Conservation (phyloP, 2,797 vertebrate genomes). For the Syncerus caffer region DNA sequence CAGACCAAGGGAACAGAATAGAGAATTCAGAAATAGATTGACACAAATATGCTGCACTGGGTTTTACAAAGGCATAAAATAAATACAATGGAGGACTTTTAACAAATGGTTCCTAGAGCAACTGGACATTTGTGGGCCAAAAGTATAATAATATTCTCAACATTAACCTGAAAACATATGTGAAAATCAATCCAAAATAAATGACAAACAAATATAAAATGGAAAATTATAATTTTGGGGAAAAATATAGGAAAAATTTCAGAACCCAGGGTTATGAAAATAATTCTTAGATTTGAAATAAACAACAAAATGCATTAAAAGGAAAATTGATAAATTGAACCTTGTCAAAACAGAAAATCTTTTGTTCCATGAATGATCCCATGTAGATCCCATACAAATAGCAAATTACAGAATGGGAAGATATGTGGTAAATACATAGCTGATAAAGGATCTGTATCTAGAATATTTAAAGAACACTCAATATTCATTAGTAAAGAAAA, state of each 20-base stretch:
- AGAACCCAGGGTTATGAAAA: neutral
- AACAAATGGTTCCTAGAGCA: neutral
- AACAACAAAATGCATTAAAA: neutral
- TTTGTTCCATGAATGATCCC: neutral
- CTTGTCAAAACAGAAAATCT: neutral
- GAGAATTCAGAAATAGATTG: neutral
- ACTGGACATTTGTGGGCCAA: neutral
- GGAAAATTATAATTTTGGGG: neutral
- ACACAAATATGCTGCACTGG: neutral
- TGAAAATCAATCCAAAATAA: neutral
- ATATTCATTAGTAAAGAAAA: neutral
- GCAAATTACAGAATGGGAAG: neutral
- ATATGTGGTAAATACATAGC: neutral
- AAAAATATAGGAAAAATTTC: neutral
- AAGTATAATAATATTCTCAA: neutral
- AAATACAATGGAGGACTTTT: neutral
- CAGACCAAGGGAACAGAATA: neutral
- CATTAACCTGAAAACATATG: neutral
- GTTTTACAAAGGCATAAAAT: neutral
- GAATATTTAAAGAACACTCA: neutral
- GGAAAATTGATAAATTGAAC: neutral
- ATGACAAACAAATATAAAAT: neutral
- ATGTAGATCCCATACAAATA: neutral
- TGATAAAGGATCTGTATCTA: neutral
- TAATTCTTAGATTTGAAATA: neutral